These are phyloP conservation scores for Anguilla anguilla DNA, from an alignment of 2,797 vertebrate species.

Conservation along the genomic window DNA sequence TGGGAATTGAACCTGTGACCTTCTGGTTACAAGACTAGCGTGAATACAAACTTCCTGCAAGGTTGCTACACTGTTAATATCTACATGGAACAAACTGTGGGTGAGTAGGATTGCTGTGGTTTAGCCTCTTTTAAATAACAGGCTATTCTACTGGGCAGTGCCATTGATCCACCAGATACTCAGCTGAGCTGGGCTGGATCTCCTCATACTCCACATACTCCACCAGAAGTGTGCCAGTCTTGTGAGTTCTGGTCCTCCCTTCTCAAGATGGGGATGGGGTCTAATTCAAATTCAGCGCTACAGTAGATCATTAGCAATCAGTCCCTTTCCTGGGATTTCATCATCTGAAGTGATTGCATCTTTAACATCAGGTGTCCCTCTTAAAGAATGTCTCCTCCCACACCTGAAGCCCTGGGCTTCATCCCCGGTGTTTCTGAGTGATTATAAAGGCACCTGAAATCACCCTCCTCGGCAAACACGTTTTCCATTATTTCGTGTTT, in stretches of 20 bases:
- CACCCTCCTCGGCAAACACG: no score
- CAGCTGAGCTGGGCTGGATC: not conserved
- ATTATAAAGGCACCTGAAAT: no score
- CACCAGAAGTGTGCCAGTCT: no score
- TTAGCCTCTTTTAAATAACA: not conserved
- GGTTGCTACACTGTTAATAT: not conserved
- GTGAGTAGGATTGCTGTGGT: not conserved
- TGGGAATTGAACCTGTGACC: no score
- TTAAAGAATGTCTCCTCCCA: not conserved
- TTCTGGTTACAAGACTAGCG: no score
- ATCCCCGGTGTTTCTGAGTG: no score
- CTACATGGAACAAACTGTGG: not conserved
- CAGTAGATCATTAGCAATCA: not conserved
- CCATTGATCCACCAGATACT: not conserved
- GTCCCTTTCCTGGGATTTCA: not conserved
- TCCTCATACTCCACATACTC: not conserved
- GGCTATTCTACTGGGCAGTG: not conserved
- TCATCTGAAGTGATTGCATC: slow-evolving; percentile 5
- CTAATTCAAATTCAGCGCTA: not conserved
- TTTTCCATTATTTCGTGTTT: no score
- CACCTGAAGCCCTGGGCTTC: not conserved
- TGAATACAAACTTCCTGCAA: not conserved
- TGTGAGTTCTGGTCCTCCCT: not conserved
- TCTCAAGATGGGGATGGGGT: not conserved
- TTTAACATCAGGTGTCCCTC: not conserved